phyloP scores from a whole-genome alignment of 2,888 invertebrate species.

The Rhagonycha lutea region DNA sequence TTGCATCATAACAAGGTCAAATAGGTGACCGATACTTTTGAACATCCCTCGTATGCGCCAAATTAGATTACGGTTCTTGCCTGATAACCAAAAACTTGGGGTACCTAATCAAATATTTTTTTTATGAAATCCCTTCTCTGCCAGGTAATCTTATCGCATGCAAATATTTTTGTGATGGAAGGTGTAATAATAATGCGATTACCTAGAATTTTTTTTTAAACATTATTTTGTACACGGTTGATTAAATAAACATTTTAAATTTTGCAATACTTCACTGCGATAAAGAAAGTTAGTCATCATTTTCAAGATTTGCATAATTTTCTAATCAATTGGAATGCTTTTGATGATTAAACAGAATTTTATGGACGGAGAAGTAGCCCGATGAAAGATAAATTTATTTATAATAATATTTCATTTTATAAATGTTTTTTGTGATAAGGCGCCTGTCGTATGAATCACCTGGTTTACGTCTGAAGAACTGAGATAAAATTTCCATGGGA shows the following conservation, averaged over 20 bases:
- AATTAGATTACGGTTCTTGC: neutral
- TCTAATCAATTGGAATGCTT: neutral
- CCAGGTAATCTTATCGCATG: neutral
- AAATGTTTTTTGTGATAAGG: neutral
- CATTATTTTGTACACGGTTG: neutral
- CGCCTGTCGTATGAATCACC: neutral
- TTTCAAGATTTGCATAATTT: neutral
- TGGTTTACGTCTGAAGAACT: neutral
- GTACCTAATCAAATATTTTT: neutral
- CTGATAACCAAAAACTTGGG: neutral
- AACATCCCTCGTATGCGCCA: neutral
- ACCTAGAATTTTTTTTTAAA: neutral
- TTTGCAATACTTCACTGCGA: neutral
- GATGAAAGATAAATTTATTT: neutral
- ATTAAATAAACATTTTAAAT: neutral
- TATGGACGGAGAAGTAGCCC: neutral
- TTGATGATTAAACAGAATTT: neutral
- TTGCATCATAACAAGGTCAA: neutral
- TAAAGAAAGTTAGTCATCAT: neutral
- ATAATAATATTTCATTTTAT: neutral
- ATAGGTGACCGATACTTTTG: neutral
- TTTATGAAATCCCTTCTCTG: neutral
- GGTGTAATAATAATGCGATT: neutral
- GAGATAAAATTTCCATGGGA: neutral
- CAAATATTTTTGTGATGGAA: neutral